Base-by-base conservation (phyloP, 2,888 invertebrate species). In the Ophion slaviceki region DNA sequence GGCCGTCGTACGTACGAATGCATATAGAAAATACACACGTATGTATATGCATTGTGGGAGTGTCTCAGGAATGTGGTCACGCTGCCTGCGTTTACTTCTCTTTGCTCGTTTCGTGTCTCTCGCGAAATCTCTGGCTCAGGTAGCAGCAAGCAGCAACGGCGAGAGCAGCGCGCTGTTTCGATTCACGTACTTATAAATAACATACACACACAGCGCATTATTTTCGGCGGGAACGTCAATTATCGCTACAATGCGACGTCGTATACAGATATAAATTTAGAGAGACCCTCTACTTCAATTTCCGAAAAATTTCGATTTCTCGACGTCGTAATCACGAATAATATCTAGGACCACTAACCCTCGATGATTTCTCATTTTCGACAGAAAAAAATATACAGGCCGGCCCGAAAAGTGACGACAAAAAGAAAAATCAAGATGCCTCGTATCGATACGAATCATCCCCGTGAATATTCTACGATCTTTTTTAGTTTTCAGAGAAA, bases 41-140 rank as follows among this genome's bases (percentile, higher is more conserved):
- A 87, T 87, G 86, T 84, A 87, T 79, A 70, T 70, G 64, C 86
- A 80, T 84, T 86, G 91, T 90, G 90, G 91, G 90, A 91, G 91
- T 91, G 91, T 90, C 91, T 89, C 88, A 90, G 92, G 92, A 92
- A 92, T 92, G 92, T 91, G 91, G 91, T 91, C 90, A 90, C 88
- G 90, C 90, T 89, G 86, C 88, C 86, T 88, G 90, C 88, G 88
- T 88, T 89, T 87, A 87, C 88, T 89, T 90, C 89, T 89, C 89
- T 89, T 90, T 90, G 87, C 87, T 87, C 86, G 87, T 88, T 87
- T 88, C 88, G 87, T 87, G 88, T 87, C 87, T 88, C 87, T 88
- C 87, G 88, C 88, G 80, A 88, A 88, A 88, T 85, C 86, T 80
- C 80, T 11, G 83, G 82, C 75, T 36, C 76, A 62, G 40, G 82